Evolutionary conservation across 2,113 vertebrate genomes (phyloP).

Genomic region (Anolis sagrei): DNA sequence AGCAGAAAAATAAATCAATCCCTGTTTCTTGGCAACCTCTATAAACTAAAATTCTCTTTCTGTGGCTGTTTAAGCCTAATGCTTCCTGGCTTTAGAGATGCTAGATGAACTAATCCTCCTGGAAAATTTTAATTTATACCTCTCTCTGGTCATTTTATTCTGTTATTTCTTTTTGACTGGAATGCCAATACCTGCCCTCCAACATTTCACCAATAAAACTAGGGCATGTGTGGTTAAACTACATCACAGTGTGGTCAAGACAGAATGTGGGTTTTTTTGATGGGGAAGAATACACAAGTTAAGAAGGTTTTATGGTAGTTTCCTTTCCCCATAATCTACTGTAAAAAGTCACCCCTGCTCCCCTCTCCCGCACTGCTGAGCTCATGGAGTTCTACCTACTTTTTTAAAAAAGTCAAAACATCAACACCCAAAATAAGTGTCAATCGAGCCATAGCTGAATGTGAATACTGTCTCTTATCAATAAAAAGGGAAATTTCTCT

Average conservation of each 20-base stretch:
- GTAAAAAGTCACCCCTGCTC: too few species aligned
- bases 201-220: neutral
- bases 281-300: neutral
- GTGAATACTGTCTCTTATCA: too few species aligned
- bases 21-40: neutral
- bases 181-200: neutral
- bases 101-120: neutral
- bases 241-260: too few species aligned
- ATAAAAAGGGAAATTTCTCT: too few species aligned
- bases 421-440: too few species aligned
- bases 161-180: neutral
- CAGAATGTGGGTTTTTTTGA: too few species aligned
- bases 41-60: neutral
- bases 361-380: neutral
- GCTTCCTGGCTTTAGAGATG: neutral
- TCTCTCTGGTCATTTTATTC: neutral
- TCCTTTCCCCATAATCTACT: neutral
- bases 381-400: neutral
- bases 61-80: neutral
- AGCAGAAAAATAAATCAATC: slow-evolving; percentile 1
- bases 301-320: neutral
- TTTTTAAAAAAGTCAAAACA: neutral
- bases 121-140: neutral
- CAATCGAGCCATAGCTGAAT: too few species aligned
- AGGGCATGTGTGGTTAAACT: too few species aligned